Percentiles rank a stretch among this genome's conserved stretches.
These are phyloP conservation scores for Chaenodraco wilsoni DNA, from an alignment of 2,797 vertebrate genomes.

Conservation along the genomic window DNA sequence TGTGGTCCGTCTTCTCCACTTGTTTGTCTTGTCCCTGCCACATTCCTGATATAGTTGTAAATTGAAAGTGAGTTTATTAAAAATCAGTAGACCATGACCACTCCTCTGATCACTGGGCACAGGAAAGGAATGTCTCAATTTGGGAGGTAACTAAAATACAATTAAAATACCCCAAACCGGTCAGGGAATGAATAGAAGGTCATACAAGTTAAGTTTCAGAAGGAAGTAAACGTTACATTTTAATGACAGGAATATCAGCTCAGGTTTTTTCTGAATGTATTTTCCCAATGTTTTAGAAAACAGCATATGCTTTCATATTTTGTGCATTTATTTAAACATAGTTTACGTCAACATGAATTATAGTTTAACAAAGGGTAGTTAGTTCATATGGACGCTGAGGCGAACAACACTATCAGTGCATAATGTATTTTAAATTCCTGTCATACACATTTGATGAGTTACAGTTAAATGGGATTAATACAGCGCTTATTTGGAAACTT, in stretches of 20 bases:
- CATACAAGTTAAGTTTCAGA: not conserved
- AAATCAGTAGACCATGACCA: conserved; percentile 47
- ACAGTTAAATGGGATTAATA: not conserved
- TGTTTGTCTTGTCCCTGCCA: conserved; percentile 32
- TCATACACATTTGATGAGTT: not conserved
- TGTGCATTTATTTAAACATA: not conserved
- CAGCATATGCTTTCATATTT: not conserved
- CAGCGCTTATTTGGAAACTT: not conserved
- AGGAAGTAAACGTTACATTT: not conserved
- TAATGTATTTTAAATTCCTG: too few species aligned
- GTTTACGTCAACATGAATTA: too few species aligned
- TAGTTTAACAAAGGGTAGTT: too few species aligned
- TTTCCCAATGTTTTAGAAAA: not conserved
- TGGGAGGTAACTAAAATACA: not conserved
- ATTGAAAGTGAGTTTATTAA: conserved; percentile 57
- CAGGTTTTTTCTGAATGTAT: not conserved
- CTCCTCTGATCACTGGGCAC: conserved; percentile 10
- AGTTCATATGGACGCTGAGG: too few species aligned
- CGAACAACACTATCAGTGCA: too few species aligned
- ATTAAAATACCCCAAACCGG: not conserved
- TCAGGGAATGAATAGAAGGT: not conserved
- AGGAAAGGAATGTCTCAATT: conserved; percentile 18
- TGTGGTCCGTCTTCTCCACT: conserved; percentile 3
- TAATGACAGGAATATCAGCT: too few species aligned
- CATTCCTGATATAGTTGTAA: conserved; percentile 50